These are phyloP conservation scores for Dascillus cervinus DNA, from an alignment of 2,888 invertebrate genomes.

Conservation along the genomic window DNA sequence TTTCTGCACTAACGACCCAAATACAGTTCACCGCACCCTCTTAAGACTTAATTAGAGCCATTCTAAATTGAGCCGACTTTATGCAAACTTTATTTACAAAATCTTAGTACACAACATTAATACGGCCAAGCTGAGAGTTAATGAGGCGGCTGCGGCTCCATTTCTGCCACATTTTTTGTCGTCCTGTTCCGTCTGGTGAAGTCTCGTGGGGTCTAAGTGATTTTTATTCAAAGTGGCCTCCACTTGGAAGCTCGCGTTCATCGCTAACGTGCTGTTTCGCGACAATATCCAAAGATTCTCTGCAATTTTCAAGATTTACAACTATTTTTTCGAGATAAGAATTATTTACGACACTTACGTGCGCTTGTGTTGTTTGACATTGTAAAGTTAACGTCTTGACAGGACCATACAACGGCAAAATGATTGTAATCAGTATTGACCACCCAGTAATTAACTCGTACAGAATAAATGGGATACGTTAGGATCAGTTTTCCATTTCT, in stretches of 20 bases:
- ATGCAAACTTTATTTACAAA: too few species aligned
- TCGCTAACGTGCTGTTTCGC: not conserved
- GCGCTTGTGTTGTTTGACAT: not conserved
- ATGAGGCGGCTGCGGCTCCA: too few species aligned
- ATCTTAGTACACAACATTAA: too few species aligned
- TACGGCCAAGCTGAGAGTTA: too few species aligned
- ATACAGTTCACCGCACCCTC: too few species aligned
- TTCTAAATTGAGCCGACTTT: too few species aligned
- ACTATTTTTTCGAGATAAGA: too few species aligned
- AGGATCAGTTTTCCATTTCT: not conserved
- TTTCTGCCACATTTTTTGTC: not conserved
- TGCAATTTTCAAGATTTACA: too few species aligned
- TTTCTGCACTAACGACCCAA: too few species aligned
- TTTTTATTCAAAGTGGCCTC: constrained; percentile 1
- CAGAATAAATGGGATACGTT: not conserved
- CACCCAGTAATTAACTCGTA: constrained; percentile 1
- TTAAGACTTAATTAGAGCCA: too few species aligned
- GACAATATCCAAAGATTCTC: constrained; percentile 1
- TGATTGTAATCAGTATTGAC: constrained; percentile 6
- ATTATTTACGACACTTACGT: too few species aligned
- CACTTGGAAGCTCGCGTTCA: not conserved
- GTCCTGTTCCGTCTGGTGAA: not conserved
- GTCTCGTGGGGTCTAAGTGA: not conserved
- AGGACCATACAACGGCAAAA: constrained; percentile 5
- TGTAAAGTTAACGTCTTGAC: not conserved